Evolutionary conservation across 2,797 vertebrate genomes (phyloP).

Genomic region (Malurus splendens): DNA sequence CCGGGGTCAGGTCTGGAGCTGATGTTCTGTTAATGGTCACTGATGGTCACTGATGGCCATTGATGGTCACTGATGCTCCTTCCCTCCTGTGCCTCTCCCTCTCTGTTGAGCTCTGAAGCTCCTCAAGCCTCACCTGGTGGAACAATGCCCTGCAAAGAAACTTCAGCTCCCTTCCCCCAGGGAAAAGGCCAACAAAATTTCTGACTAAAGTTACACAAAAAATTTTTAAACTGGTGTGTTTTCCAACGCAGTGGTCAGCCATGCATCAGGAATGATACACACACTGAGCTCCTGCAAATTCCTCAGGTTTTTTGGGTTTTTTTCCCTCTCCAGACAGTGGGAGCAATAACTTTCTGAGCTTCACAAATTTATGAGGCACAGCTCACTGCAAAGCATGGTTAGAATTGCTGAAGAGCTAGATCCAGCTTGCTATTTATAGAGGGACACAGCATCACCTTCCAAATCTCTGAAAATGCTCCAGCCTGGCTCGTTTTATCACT

Average conservation of each 20-base stretch:
- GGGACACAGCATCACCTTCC: neutral
- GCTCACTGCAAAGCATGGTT: neutral
- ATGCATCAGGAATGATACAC: neutral
- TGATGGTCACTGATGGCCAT: too few relatives aligned
- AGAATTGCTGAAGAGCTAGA: neutral
- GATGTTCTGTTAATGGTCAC: too few relatives aligned
- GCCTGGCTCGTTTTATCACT: neutral
- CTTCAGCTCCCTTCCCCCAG: too few relatives aligned
- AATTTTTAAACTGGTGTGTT: too few relatives aligned
- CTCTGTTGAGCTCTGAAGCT: too few relatives aligned
- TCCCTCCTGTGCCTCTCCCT: too few relatives aligned
- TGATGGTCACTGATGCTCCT: too few relatives aligned
- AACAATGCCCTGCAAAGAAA: too few relatives aligned
- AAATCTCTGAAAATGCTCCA: neutral
- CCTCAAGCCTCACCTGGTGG: too few relatives aligned
- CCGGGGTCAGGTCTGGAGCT: too few relatives aligned
- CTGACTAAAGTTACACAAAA: too few relatives aligned
- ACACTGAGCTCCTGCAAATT: neutral
- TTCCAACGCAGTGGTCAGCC: neutral
- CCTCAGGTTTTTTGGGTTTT: neutral
- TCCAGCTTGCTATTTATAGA: neutral
- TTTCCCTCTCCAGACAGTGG: neutral
- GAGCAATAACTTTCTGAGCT: neutral
- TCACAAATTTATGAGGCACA: neutral
- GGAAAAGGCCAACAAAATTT: too few relatives aligned